Evolutionary conservation across 2,113 vertebrate genomes (phyloP).

Genomic region (Oxygymnocypris stewartii): DNA sequence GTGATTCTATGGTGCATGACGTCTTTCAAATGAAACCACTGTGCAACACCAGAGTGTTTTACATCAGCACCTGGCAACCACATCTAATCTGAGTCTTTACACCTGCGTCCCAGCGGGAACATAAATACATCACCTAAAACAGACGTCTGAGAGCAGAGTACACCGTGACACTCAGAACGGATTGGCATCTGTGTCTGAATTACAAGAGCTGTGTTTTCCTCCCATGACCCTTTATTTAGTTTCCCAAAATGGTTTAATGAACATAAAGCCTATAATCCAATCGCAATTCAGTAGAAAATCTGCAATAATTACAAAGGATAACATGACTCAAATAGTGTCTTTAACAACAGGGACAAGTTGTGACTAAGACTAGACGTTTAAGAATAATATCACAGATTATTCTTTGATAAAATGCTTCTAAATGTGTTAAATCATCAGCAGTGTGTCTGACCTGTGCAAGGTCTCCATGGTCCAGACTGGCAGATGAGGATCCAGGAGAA

Average conservation of each 20-base stretch:
- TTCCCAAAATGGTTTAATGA: constrained; percentile 29
- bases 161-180: background rate
- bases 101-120: constrained; percentile 16
- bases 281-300: no score
- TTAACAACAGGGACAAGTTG: constrained; percentile 48
- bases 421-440: background rate
- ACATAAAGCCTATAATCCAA: constrained; percentile 45
- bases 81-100: constrained; percentile 44
- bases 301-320: constrained; percentile 49
- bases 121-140: background rate
- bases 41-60: constrained; percentile 24
- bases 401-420: background rate
- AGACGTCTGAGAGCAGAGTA: background rate
- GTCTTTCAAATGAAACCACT: no score
- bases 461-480: constrained; percentile 67
- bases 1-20: background rate
- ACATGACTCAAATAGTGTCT: constrained; percentile 25
- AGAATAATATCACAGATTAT: background rate
- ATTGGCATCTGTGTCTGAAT: no score
- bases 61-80: constrained; percentile 38
- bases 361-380: constrained; percentile 25
- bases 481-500: constrained; percentile 57
- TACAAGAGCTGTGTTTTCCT: background rate
- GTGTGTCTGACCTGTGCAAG: constrained; percentile 81
- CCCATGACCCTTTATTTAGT: constrained; percentile 21